Base-by-base conservation (phyloP, 2,888 invertebrate genomes). In the Xylota segnis region DNA sequence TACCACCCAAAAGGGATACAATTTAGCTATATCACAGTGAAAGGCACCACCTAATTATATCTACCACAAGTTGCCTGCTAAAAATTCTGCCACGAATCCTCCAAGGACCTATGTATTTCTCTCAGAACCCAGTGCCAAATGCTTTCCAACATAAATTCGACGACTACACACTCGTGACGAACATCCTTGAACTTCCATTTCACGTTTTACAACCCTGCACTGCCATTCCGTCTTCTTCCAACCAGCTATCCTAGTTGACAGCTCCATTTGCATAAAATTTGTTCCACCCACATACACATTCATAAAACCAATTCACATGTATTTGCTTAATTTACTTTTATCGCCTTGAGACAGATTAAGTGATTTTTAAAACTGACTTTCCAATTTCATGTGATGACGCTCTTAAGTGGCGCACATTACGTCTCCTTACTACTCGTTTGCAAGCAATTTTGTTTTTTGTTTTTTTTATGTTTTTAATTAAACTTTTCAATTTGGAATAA, bases 401-500 rank as follows among this genome's bases (percentile, higher is more conserved):
- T 14, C 40, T 59, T 32, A 72, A 66, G 77, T 71, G 63, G 37
- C 14, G 3, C 77, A 76, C 77, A 77, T 77, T 34, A 77, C 56
- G 27, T 40, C 29, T 5, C 7, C 54, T 56, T 56, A 58, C 27
- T 18, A 56, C 18, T 27, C 34, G n/a, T 23, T 50, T 29, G 27
- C 59, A 75, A 34, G 61, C n/a, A 50, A 37, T 18, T 32, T 47
- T 27, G 18, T 47, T 18, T 37, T 27, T 59, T 40, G 45, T 75
- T 52, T 27, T 83, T 37, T 27, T 59, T 40, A 45, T 75, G 45
- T 27, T 83, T 79, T 56, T 79, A 79, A 84, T 79, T 79, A 79
- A 79, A 71, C 43, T 84, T 83, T 78, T 74, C 78, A 79, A 74
- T 83, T 58, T 83, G 23, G 3, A 23, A n/a, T n/a, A 23, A 23